Evolutionary conservation across 2,797 vertebrate genomes (phyloP), one percentile per base, ranked within the genome.

Genomic region (Poeciliopsis paucimaculata): DNA sequence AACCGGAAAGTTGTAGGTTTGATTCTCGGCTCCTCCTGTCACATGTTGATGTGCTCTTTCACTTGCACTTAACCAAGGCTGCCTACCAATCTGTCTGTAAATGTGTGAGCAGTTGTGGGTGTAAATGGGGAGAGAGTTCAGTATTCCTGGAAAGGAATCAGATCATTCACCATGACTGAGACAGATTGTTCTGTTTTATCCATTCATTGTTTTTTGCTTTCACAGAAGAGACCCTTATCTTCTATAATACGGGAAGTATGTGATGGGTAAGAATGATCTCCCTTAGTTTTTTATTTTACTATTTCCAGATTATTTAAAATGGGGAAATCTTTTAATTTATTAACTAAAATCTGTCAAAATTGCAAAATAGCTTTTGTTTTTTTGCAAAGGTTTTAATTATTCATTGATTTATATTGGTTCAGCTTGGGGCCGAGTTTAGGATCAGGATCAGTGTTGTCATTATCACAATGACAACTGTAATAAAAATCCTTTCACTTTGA

Each of bases 231-330:
- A 89, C 97, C 98, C 41, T 94, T 99, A 91, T 96, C 97, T 15
- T 98, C 98, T 73, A 97, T 99, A 87, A 97, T 99, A 91, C 97
- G 98, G 90, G 98, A 99, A 91, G 98, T 99, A 36, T 99, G 98
- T 89, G 98, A 99, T 53, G 98, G 98, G 98, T 99, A 95, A 97
- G 98, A 57, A 28, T 73, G 20, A 45, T 5, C 18, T 71, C 28
- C 5, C 26, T 1, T 23, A 60, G 13, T 15, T 55, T 72, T 71
- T 11, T 73, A 12, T 75, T 75, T 26, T 18, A 72, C 13, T 15
- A 11, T 74, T 53, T 51, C 4, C 47, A 73, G 23, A 57, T 79
- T 1, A 34, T 73, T 79, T 76, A 64, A 16, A 41, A 41, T 28
- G 5, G 79, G 1, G 70, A 12, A 31, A 31, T 31, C 64, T 28